phyloP scores from a whole-genome alignment of 2,797 vertebrate species.

The Acropternis orthonyx region DNA sequence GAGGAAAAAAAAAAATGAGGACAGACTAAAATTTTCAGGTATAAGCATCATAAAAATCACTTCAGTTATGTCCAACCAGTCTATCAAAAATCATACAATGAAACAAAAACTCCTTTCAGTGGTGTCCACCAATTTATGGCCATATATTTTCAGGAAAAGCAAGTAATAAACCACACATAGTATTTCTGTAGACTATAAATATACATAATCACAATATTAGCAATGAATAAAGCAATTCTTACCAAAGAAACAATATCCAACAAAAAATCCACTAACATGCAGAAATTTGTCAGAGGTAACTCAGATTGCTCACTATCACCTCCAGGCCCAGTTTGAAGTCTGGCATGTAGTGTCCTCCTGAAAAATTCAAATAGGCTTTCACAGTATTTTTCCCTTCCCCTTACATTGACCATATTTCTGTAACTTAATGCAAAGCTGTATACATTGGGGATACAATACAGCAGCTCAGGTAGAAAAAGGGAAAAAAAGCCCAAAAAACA shows the following conservation, averaged over 20 bases:
- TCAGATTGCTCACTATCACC: slow-evolving; percentile 79
- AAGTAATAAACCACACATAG: not conserved
- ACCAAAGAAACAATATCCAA: slow-evolving; percentile 99
- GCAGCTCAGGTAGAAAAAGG: not conserved
- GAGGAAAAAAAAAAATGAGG: not conserved
- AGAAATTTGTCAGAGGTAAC: slow-evolving; percentile 91
- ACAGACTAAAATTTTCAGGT: not conserved
- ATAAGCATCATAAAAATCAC: not conserved
- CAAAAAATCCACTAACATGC: slow-evolving; percentile 95
- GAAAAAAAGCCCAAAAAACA: not conserved
- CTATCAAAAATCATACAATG: not conserved
- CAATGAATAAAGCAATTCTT: slow-evolving; percentile 66
- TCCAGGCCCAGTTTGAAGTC: slow-evolving; percentile 75
- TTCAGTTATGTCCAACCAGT: not conserved
- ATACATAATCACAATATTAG: not conserved
- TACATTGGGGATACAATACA: not conserved
- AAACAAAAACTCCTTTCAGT: not conserved
- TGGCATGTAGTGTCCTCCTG: slow-evolving; percentile 85
- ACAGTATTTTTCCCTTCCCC: not conserved
- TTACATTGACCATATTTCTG: not conserved
- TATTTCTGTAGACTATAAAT: not conserved
- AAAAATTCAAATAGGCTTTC: slow-evolving; percentile 52
- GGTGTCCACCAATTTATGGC: not conserved
- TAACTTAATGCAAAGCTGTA: not conserved
- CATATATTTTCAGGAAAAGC: not conserved